Evolutionary conservation across 2,113 vertebrate genomes (phyloP).

Genomic region (Oxyruncus cristatus): DNA sequence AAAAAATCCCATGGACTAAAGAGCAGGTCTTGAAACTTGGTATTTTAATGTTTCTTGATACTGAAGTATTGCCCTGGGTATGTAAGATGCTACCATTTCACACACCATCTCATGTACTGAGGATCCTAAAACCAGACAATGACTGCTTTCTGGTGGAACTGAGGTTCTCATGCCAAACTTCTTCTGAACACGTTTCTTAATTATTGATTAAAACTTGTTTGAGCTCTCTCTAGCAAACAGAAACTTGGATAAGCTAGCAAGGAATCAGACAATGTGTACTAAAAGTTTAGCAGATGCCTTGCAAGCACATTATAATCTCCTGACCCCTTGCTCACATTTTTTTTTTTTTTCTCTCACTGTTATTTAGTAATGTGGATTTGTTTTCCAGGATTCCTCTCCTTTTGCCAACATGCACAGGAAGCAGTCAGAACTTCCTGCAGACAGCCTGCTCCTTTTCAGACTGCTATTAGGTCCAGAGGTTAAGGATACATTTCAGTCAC

Average conservation of each 20-base stretch:
- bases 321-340: not conserved
- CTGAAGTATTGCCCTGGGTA: not conserved
- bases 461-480: not conserved
- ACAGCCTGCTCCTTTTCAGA: not conserved
- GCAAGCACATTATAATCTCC: not conserved
- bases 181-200: not conserved
- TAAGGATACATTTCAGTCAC: not conserved
- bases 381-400: not conserved
- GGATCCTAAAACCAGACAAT: not conserved
- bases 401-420: not conserved
- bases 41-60: not conserved
- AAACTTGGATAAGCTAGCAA: not conserved
- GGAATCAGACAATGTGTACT: not conserved
- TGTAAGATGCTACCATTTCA: not conserved
- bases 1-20: not conserved
- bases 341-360: not conserved
- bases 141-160: not conserved
- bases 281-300: conserved; percentile 5
- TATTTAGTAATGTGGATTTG: not conserved
- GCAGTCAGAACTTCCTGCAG: not conserved
- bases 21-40: not conserved
- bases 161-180: not conserved
- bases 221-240: not conserved
- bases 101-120: not conserved
- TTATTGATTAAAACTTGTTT: conserved; percentile 26